Evolutionary conservation across 1,140 invertebrate species (phyloP).

Genomic region (Panulirus ornatus): DNA sequence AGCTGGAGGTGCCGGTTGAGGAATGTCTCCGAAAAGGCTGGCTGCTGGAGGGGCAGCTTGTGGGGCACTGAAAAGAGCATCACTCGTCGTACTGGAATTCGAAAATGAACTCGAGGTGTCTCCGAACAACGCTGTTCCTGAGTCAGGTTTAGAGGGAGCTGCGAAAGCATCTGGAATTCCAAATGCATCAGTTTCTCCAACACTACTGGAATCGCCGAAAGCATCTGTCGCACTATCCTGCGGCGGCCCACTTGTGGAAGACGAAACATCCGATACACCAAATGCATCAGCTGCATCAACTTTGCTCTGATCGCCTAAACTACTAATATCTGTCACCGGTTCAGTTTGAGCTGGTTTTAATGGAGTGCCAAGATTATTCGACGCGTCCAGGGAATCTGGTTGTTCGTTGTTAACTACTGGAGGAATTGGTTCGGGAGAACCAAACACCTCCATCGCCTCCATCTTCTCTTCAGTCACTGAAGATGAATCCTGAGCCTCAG

Average conservation of each 20-base stretch:
- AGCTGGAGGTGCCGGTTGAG: slow-evolving; percentile 35
- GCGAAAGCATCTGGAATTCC: slow-evolving; percentile 63
- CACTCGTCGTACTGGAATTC: slow-evolving; percentile 37
- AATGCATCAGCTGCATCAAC: slow-evolving; percentile 27
- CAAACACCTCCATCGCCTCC: slow-evolving; percentile 63
- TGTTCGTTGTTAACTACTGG: slow-evolving; percentile 52
- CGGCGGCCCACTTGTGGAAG: slow-evolving; percentile 16
- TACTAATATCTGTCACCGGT: slow-evolving; percentile 11
- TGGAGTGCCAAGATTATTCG: slow-evolving; percentile 39
- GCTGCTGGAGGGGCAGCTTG: slow-evolving; percentile 25
- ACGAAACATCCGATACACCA: slow-evolving; percentile 40
- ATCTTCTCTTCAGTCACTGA: slow-evolving; percentile 53
- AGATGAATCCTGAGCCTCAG: slow-evolving; percentile 48
- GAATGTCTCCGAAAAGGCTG: slow-evolving; percentile 55
- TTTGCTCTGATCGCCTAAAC: slow-evolving; percentile 54
- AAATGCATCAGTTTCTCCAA: slow-evolving; percentile 46
- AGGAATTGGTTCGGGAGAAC: slow-evolving; percentile 59
- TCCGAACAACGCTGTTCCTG: slow-evolving; percentile 59
- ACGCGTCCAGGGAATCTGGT: slow-evolving; percentile 23
- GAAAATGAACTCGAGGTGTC: slow-evolving; percentile 37
- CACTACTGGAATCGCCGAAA: slow-evolving; percentile 71
- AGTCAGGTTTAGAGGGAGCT: slow-evolving; percentile 70
- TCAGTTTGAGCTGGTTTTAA: slow-evolving; percentile 47
- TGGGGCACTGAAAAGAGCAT: slow-evolving; percentile 53
- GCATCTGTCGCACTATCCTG: neutral